These are phyloP conservation scores for Glyptemys insculpta DNA, from an alignment of 2,797 vertebrate genomes.

Conservation along the genomic window DNA sequence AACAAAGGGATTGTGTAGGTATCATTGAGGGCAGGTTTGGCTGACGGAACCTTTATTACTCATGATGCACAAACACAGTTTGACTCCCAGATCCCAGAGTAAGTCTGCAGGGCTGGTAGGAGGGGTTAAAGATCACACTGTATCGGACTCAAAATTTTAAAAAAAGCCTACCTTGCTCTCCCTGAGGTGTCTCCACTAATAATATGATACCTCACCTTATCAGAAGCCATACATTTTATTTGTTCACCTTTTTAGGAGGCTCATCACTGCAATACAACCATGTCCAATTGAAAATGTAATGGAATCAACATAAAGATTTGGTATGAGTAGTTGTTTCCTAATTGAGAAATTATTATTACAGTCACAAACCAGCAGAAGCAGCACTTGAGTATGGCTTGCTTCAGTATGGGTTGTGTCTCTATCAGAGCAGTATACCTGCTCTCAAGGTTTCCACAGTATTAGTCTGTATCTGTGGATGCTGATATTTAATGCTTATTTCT, in stretches of 20 bases:
- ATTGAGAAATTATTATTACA: neutral
- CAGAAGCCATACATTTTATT: neutral
- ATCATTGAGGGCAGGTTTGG: neutral
- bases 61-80: neutral
- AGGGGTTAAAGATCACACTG: neutral
- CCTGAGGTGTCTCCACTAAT: too few species aligned
- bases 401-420: neutral
- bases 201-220: too few species aligned
- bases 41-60: neutral
- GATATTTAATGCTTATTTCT: neutral
- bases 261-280: neutral
- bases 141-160: neutral
- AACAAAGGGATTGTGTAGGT: neutral
- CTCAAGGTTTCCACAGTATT: fast-evolving
- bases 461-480: neutral
- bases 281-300: fast-evolving
- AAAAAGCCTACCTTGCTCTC: too few species aligned
- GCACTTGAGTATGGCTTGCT: neutral
- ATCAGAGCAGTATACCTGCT: neutral
- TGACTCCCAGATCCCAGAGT: neutral
- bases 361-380: neutral
- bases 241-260: neutral
- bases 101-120: neutral
- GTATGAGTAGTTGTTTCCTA: neutral
- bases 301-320: neutral